A percentile compares a stretch with the other conserved stretches of the same genome.
Conservation (phyloP, 2,113 vertebrate species). For the Amazona guildingii region DNA sequence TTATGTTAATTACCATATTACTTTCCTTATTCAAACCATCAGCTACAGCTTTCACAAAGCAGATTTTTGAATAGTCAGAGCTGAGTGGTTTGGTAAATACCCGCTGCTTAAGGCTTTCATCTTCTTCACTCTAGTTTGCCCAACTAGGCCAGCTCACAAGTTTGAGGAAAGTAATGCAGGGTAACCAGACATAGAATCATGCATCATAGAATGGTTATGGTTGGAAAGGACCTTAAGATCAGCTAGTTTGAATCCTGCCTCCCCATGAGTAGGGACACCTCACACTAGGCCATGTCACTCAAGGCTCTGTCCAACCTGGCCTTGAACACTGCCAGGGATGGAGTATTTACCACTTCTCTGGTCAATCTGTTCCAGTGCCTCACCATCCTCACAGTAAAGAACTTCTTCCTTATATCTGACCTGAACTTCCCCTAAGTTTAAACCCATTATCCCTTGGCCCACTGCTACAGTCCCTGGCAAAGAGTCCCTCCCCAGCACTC, state of each 20-base stretch:
- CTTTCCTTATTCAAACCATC: neutral
- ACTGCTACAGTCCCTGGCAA: neutral
- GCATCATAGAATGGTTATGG: neutral
- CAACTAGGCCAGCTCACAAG: neutral
- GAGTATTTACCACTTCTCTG: neutral
- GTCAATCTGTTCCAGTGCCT: neutral
- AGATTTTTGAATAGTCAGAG: neutral
- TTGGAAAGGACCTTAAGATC: neutral
- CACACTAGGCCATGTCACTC: neutral
- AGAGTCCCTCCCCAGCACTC: neutral
- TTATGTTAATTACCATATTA: neutral
- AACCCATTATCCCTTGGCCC: neutral
- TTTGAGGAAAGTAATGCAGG: neutral
- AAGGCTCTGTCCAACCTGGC: neutral
- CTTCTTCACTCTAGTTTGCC: neutral
- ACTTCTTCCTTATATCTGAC: neutral
- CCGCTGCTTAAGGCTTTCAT: neutral
- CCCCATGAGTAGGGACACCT: neutral
- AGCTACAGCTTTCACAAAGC: neutral
- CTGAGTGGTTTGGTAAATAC: neutral
- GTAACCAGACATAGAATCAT: neutral
- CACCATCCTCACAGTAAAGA: neutral
- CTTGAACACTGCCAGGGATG: neutral
- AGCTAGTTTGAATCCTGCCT: neutral
- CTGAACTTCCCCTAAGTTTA: neutral